Percentiles rank a stretch among this genome's conserved stretches.
Evolutionary conservation across 2,888 invertebrate species (phyloP).

Genomic region (Chironomus tentans): DNA sequence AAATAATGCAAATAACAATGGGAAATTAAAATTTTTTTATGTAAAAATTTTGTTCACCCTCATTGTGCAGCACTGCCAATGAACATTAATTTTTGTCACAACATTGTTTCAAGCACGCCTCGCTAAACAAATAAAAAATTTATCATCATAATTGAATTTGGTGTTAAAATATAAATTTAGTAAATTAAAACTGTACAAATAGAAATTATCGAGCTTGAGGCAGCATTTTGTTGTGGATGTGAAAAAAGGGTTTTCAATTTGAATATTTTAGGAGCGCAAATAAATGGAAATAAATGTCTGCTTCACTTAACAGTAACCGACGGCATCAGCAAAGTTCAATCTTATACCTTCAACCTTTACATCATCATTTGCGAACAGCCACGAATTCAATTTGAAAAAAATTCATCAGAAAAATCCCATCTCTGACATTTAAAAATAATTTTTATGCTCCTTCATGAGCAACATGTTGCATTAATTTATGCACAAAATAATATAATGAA

Average conservation of each 20-base stretch:
- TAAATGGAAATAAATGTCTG: too few relatives aligned
- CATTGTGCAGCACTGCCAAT: background rate
- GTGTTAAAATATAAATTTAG: background rate
- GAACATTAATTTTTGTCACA: background rate
- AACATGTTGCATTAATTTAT: background rate
- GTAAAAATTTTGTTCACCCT: background rate
- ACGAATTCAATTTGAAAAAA: background rate
- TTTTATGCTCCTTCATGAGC: background rate
- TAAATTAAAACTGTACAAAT: background rate
- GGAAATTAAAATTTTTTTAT: background rate
- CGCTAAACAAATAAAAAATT: background rate
- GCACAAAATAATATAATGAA: background rate
- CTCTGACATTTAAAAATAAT: background rate
- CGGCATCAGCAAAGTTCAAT: too few relatives aligned
- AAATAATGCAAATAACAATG: background rate
- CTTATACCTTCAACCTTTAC: too few relatives aligned
- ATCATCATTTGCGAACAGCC: background rate
- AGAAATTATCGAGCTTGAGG: background rate
- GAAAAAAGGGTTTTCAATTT: background rate
- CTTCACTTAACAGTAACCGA: too few relatives aligned
- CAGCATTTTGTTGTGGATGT: background rate
- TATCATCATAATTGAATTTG: background rate
- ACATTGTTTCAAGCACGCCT: background rate
- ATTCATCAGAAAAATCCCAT: background rate
- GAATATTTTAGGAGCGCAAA: too few relatives aligned